Conservation (phyloP, 2,888 invertebrate genomes). For the Erebia palarica region DNA sequence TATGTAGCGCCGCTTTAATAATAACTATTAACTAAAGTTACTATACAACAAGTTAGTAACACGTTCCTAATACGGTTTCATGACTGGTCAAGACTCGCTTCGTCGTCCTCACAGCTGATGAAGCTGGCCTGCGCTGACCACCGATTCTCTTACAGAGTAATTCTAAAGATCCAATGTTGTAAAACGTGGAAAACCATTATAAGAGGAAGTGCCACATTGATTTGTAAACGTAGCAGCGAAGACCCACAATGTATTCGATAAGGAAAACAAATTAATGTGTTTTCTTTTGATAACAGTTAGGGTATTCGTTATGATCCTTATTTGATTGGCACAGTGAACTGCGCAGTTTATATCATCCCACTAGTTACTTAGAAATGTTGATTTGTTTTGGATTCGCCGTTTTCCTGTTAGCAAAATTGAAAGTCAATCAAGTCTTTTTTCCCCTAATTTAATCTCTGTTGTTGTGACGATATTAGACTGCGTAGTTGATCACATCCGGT, state of each 20-base stretch:
- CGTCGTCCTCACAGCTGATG: too few relatives aligned
- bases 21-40: background rate
- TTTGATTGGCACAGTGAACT: slow-evolving; percentile 40
- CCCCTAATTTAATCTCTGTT: slow-evolving; percentile 14
- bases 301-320: slow-evolving; percentile 50
- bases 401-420: slow-evolving; percentile 54
- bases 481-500: slow-evolving; percentile 10
- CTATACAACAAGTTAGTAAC: background rate
- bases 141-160: background rate
- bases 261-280: slow-evolving; percentile 50
- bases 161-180: background rate
- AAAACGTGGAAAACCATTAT: background rate
- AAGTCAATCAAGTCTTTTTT: slow-evolving; percentile 25
- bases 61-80: background rate
- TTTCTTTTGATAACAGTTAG: slow-evolving; percentile 47
- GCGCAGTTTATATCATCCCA: slow-evolving; percentile 52
- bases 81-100: too few relatives aligned
- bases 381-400: slow-evolving; percentile 39
- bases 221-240: background rate
- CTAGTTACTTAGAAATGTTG: slow-evolving; percentile 55
- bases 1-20: slow-evolving; percentile 19
- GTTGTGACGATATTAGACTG: slow-evolving; percentile 12
- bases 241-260: slow-evolving; percentile 24
- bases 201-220: background rate
- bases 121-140: background rate